Base-by-base conservation (phyloP, 1,140 invertebrate species). In the Asbolus verrucosus region DNA sequence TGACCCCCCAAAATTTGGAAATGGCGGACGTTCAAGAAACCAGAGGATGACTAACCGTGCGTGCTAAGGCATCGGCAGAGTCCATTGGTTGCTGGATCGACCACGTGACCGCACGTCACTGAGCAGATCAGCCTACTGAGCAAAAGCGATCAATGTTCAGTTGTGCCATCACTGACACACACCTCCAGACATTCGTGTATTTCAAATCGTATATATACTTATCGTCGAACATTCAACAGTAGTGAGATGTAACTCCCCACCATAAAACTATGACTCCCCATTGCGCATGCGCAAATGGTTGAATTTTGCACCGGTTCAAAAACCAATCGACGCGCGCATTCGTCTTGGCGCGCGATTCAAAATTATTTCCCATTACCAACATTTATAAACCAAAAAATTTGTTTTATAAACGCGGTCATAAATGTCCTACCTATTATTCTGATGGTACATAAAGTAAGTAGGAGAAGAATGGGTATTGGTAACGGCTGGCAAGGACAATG, bases 81-180 rank as follows among this genome's bases (percentile, higher is more conserved):
- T 82, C 82, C 82, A 82, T 82, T 84, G 83, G 83, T 83, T 85
- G 83, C 83, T 83, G 83, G 82, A 86, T 83, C 83, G 83, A 85
- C 84, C 84, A 84, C 80, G 84, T 86, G 81, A 86, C 86, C 86
- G 85, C 84, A 85, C 80, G 84, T 86, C 81, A 86, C 86, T 87
- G 85, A 87, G 84, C 86, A 87, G 86, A 87, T 87, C 85, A 85
- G 85, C 85, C 82, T 84, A 82, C 77, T 77, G 81, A 77, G 78
- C 78, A 80, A 80, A 83, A 86, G 85, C 85, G 85, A 87, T 87
- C 85, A 83, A 87, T 87, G 85, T 86, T 86, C 86, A 87, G 86
- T 81, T 86, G 85, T 86, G 86, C 85, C 83, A 86, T 86, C 85
- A 87, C 85, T 84, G 85, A 81, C 85, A 86, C 85, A 86, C 85